phyloP scores from a whole-genome alignment of 2,113 vertebrate genomes.

The Triplophysa dalaica region DNA sequence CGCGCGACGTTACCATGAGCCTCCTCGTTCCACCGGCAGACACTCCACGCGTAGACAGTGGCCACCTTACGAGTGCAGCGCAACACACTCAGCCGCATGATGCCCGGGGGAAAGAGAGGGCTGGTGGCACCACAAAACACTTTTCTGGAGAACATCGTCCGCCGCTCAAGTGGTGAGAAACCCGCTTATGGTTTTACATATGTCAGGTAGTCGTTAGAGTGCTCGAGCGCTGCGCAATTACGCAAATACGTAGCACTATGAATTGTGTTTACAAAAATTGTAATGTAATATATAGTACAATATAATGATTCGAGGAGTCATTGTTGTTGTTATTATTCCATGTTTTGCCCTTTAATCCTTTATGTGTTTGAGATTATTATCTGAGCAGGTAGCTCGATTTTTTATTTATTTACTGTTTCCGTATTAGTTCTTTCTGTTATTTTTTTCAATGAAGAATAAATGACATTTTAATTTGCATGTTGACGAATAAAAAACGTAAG shows the following conservation, averaged over 20 bases:
- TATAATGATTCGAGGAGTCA: no score
- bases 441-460: no score
- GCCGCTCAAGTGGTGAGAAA: constrained; percentile 90
- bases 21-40: constrained; percentile 72
- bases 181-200: neutral
- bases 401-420: no score
- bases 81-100: constrained; percentile 74
- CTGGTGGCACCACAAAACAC: constrained; percentile 98
- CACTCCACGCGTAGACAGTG: constrained; percentile 72
- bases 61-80: constrained; percentile 64
- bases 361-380: no score
- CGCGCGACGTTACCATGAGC: constrained; percentile 79
- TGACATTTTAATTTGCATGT: no score
- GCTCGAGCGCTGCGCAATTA: neutral
- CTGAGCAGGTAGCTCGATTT: no score
- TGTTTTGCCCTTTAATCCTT: no score
- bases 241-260: neutral
- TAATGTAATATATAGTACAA: no score
- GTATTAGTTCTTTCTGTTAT: no score
- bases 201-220: neutral
- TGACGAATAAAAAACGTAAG: no score
- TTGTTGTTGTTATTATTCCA: no score
- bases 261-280: no score
- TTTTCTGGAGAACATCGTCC: constrained; percentile 95
- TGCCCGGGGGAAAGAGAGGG: constrained; percentile 98